Evolutionary conservation across 2,797 vertebrate species (phyloP).

Genomic region (Microhierax caerulescens): DNA sequence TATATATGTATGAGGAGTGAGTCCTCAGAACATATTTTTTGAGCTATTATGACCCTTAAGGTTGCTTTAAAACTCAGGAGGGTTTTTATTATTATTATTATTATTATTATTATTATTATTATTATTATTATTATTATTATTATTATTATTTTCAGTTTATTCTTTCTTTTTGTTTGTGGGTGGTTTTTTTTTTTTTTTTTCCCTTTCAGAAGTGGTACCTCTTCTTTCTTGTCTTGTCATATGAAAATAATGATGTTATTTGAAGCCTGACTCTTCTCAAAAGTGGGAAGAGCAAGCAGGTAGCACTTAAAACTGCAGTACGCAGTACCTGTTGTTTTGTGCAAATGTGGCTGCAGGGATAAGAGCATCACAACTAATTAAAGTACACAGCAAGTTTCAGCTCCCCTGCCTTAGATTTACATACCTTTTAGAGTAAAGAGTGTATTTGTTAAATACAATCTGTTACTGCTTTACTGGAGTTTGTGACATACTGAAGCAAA

Average conservation of each 20-base stretch:
- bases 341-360: neutral
- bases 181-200: neutral
- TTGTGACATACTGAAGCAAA: neutral
- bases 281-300: neutral
- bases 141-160: neutral
- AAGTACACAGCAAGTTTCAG: neutral
- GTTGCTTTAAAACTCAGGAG: neutral
- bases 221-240: neutral
- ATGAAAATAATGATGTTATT: neutral
- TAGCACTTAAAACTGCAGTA: neutral
- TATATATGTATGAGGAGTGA: neutral
- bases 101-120: neutral
- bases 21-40: neutral
- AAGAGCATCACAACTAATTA: neutral
- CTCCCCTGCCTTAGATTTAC: neutral
- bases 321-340: neutral
- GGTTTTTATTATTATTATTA: neutral
- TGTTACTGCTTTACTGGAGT: neutral
- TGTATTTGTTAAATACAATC: neutral
- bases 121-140: neutral
- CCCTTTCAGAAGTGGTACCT: neutral
- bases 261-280: neutral
- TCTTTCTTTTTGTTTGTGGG: neutral
- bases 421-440: neutral
- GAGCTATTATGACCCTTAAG: neutral